Evolutionary conservation across 2,797 vertebrate genomes (phyloP), one percentile per base, ranked within the genome.

Genomic region (Aldrovandia affinis): DNA sequence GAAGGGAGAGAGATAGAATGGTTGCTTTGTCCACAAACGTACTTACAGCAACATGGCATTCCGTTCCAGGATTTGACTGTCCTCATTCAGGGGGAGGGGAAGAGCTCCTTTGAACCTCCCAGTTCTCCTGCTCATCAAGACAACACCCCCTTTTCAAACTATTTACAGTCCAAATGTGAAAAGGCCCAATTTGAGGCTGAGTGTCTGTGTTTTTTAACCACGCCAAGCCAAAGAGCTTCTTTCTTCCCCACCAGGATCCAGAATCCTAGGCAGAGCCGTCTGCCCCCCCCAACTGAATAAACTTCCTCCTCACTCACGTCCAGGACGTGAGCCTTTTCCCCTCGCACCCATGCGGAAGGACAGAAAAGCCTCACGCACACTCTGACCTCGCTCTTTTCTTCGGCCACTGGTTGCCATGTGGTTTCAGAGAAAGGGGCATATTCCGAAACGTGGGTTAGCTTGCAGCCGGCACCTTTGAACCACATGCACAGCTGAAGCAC

Each of bases 51-150:
- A 78, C 59, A 70, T 85, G 80, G 42, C 86, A 84, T 79, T 82
- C 70, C 83, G 77, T 65, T 54, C 36, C 54, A n/a, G 81, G 75
- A 81, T 86, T 80, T 83, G 61, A 86, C 86, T 83, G 81, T 88
- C 83, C 50, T 73, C 42, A 39, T 25, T 80, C 59, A 42, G 61
- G 44, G 55, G 84, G 83, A 73, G 44, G 73, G 30, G 81, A 30
- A 30, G 12, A 15, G n/a, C n/a, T 65, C 52, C 52, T 18, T 5
- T 73, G 47, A 59, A 50, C 65, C 57, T 73, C 12, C 15, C 30
- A 44, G 61, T 15, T 1, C 2, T 80, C 33, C 78, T 55, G 50
- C 54, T 80, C 55, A 77, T 86, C 33, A 81, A 50, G 39, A 42
- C 81, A 70, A 81, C 33, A 33, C 0, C 30, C 0, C 36, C 28